Evolutionary conservation across 1,140 invertebrate species (phyloP).

Genomic region (Marisa cornuarietis): DNA sequence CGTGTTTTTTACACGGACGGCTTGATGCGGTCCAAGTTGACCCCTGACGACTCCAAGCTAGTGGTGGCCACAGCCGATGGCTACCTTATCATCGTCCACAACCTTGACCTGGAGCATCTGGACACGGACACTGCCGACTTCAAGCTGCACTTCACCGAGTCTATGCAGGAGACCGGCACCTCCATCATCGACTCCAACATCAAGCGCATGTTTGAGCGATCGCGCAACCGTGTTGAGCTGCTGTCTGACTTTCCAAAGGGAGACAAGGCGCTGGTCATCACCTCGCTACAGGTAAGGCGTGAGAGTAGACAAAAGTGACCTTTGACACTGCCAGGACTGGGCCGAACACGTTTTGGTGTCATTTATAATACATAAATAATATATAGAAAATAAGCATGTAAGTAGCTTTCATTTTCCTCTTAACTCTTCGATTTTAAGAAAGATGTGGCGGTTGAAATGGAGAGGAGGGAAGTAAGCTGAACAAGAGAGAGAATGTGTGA

Average conservation of each 20-base stretch:
- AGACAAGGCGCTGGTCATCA: slow-evolving; percentile 89
- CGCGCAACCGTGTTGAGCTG: slow-evolving; percentile 86
- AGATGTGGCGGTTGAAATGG: too few species aligned
- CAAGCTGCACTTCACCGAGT: slow-evolving; percentile 87
- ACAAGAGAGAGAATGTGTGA: not conserved
- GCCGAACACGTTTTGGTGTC: too few species aligned
- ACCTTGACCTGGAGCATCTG: slow-evolving; percentile 83
- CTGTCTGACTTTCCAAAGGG: slow-evolving; percentile 86
- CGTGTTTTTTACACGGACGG: slow-evolving; percentile 85
- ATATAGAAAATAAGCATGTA: too few species aligned
- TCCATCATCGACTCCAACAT: slow-evolving; percentile 30
- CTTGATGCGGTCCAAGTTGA: slow-evolving; percentile 87
- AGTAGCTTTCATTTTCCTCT: too few species aligned
- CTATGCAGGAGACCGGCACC: slow-evolving; percentile 78
- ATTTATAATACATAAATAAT: too few species aligned
- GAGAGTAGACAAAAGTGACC: too few species aligned
- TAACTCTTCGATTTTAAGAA: too few species aligned
- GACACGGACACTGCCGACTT: slow-evolving; percentile 84
- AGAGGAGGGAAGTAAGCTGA: not conserved
- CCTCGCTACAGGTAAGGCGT: slow-evolving; percentile 70
- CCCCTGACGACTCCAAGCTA: slow-evolving; percentile 85
- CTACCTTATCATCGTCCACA: slow-evolving; percentile 88
- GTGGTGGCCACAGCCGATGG: slow-evolving; percentile 90
- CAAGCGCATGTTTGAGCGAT: slow-evolving; percentile 68
- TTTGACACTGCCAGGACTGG: too few species aligned